Conservation (phyloP, 2,113 vertebrate genomes). For the Glaucomys volans region DNA sequence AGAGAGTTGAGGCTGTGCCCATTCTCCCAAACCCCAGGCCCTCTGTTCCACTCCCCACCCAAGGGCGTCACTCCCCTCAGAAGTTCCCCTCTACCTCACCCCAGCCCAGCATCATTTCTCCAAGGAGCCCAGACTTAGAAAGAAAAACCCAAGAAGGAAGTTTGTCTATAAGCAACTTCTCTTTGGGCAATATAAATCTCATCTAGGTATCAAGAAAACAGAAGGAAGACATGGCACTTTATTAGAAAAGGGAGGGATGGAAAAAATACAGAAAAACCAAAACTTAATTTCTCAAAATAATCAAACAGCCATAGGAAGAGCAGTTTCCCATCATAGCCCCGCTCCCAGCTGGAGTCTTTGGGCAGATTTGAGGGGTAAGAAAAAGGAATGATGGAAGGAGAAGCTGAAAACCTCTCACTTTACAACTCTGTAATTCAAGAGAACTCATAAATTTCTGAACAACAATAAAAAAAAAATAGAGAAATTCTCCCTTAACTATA, state of each 20-base stretch:
- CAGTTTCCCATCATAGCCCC: background rate
- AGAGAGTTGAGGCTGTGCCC: background rate
- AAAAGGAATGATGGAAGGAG: background rate
- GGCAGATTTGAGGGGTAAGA: background rate
- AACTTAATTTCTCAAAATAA: slow-evolving; percentile 15
- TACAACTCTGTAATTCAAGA: background rate
- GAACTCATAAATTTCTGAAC: background rate
- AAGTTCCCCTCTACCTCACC: background rate
- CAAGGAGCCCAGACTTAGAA: background rate
- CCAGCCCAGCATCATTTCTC: background rate
- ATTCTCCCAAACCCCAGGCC: background rate
- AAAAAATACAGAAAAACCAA: background rate
- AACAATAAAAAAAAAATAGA: background rate
- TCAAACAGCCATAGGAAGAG: background rate
- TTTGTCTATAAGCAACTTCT: background rate
- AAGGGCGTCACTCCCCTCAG: no score
- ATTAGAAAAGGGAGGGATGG: background rate
- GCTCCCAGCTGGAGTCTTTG: background rate
- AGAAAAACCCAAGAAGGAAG: background rate
- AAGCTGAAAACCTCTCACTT: background rate
- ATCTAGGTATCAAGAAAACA: background rate
- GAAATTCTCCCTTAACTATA: background rate
- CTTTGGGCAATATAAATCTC: background rate
- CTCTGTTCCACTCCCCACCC: background rate
- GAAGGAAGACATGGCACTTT: background rate